phyloP scores from a whole-genome alignment of 92 coral and sea anemone species.

The Blastomussa wellsi region DNA sequence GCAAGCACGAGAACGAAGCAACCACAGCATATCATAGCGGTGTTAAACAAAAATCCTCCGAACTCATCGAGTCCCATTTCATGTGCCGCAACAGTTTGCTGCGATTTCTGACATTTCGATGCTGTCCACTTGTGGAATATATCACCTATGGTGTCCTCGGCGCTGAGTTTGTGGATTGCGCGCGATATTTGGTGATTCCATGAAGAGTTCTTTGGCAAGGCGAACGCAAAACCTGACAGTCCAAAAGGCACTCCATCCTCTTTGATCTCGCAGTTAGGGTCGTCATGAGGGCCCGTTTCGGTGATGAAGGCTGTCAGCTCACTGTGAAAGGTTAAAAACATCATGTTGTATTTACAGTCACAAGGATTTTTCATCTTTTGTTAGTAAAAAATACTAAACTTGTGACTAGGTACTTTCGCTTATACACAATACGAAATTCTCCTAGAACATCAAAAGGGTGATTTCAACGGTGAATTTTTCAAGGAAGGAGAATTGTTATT shows the following conservation, averaged over 20 bases:
- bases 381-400: too few species aligned
- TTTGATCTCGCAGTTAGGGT: constrained; percentile 70
- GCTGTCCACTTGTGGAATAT: constrained; percentile 70
- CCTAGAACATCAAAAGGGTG: too few species aligned
- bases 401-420: too few species aligned
- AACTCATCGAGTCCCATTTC: constrained; percentile 79
- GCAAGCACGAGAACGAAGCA: constrained; percentile 66
- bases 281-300: constrained; percentile 65
- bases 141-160: constrained; percentile 52
- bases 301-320: constrained; percentile 74
- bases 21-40: constrained; percentile 69
- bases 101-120: constrained; percentile 55
- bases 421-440: too few species aligned
- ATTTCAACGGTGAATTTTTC: too few species aligned
- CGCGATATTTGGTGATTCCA: constrained; percentile 76
- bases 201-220: constrained; percentile 70
- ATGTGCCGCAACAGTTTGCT: constrained; percentile 54
- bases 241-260: constrained; percentile 74
- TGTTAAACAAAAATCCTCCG: constrained; percentile 84
- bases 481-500: too few species aligned
- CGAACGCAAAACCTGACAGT: constrained; percentile 80
- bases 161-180: constrained; percentile 63
- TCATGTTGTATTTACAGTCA: background rate
- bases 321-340: constrained; percentile 37
- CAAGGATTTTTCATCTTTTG: too few species aligned